A percentile compares a stretch with the other conserved stretches of the same genome.
phyloP scores from a whole-genome alignment of 2,888 invertebrate species.

The Agonopterix subpropinquella region DNA sequence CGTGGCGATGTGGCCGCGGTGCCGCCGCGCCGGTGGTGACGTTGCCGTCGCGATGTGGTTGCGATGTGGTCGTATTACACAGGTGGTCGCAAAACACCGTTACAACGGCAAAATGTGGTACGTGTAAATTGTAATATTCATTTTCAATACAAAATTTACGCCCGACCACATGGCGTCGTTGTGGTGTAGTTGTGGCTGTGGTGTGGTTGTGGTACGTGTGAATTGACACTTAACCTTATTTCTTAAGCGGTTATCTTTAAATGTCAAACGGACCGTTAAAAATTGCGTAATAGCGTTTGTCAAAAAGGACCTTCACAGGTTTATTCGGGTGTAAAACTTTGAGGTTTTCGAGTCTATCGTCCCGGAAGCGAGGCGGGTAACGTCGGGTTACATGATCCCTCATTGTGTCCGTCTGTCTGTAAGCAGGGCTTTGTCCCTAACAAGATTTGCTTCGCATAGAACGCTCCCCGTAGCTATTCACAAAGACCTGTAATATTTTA shows the following conservation, averaged over 20 bases:
- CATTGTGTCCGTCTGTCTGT: conserved; percentile 37
- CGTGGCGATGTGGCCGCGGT: too few relatives aligned
- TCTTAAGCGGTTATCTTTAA: neutral
- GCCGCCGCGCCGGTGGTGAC: too few relatives aligned
- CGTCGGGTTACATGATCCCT: conserved; percentile 37
- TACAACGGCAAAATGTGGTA: too few relatives aligned
- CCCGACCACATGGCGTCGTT: too few relatives aligned
- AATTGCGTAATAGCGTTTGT: conserved; percentile 38
- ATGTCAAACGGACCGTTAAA: conserved; percentile 21
- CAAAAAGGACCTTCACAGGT: conserved; percentile 31
- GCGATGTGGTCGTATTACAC: too few relatives aligned
- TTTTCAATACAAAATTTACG: too few relatives aligned
- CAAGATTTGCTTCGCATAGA: conserved; percentile 47
- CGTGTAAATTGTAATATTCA: too few relatives aligned
- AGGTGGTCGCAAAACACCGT: too few relatives aligned
- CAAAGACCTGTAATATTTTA: conserved; percentile 44
- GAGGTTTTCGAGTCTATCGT: conserved; percentile 43
- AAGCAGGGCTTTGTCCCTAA: conserved; percentile 45
- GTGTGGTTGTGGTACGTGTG: too few relatives aligned
- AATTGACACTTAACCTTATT: too few relatives aligned
- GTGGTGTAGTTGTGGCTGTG: too few relatives aligned
- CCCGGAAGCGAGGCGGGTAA: conserved; percentile 56
- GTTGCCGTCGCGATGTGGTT: too few relatives aligned
- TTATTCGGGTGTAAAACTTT: conserved; percentile 55
- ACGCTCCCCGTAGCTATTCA: conserved; percentile 35